phyloP scores from a whole-genome alignment of 2,113 vertebrate genomes.

The Trichechus manatus region DNA sequence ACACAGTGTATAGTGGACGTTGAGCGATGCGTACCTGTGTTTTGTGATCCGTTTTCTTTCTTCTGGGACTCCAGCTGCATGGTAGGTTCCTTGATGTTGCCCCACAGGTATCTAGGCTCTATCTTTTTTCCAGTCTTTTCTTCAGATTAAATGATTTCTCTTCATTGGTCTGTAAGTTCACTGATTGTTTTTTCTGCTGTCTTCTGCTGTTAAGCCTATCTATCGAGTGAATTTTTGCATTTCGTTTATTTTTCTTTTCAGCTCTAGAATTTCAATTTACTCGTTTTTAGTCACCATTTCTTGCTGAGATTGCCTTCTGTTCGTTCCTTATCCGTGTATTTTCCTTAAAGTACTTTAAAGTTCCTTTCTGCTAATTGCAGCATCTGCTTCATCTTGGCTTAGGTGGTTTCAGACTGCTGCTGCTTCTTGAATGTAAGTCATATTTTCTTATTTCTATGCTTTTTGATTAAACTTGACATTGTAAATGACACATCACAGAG shows the following conservation, averaged over 20 bases:
- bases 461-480: background rate
- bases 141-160: background rate
- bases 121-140: background rate
- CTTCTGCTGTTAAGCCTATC: too few species aligned
- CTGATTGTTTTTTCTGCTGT: background rate
- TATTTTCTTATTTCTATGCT: background rate
- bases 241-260: background rate
- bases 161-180: background rate
- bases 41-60: background rate
- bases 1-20: too few species aligned
- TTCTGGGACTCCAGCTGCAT: background rate
- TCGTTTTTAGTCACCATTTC: background rate
- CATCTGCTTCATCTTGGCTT: background rate
- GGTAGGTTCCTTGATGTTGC: background rate
- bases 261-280: background rate
- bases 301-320: background rate
- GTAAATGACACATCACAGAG: background rate
- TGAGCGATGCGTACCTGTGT: too few species aligned
- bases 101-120: background rate
- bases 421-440: background rate
- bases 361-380: background rate
- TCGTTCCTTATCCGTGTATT: background rate
- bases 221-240: background rate
- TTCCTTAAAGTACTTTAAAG: background rate
- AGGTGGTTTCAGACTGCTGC: background rate